Evolutionary conservation across 2,113 vertebrate species (phyloP).

Genomic region (Heteronetta atricapilla): DNA sequence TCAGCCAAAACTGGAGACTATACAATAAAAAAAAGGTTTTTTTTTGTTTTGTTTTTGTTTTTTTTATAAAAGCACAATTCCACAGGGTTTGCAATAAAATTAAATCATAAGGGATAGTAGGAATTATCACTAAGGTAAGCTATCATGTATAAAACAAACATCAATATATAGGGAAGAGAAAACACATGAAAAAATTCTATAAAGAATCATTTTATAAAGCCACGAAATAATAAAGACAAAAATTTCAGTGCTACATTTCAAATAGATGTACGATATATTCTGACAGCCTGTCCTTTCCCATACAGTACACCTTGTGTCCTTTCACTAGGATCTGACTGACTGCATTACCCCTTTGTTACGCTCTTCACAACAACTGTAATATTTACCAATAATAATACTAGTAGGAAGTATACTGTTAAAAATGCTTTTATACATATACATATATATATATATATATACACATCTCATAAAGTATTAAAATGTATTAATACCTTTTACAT

Average conservation of each 20-base stretch:
- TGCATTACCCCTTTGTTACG: not conserved
- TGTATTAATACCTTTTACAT: not conserved
- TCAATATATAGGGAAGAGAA: not conserved
- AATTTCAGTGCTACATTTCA: conserved; percentile 26
- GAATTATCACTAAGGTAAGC: not conserved
- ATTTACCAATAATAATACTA: not conserved
- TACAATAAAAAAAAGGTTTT: too few relatives aligned
- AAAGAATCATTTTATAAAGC: not conserved
- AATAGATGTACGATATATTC: not conserved
- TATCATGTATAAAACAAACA: not conserved
- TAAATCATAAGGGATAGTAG: not conserved
- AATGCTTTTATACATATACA: not conserved
- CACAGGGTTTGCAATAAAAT: not conserved
- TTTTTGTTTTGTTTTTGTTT: too few relatives aligned
- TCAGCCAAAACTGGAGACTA: not conserved
- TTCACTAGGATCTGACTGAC: not conserved
- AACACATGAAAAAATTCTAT: not conserved
- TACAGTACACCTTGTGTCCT: not conserved
- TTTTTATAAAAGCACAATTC: not conserved
- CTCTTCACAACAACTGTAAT: not conserved
- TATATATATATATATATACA: not conserved
- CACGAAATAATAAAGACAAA: not conserved
- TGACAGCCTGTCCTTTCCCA: conserved; percentile 35
- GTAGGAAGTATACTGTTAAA: not conserved
- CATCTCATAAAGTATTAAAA: not conserved